Evolutionary conservation across 2,113 vertebrate species (phyloP).

Genomic region (Phrynocephalus versicolor): DNA sequence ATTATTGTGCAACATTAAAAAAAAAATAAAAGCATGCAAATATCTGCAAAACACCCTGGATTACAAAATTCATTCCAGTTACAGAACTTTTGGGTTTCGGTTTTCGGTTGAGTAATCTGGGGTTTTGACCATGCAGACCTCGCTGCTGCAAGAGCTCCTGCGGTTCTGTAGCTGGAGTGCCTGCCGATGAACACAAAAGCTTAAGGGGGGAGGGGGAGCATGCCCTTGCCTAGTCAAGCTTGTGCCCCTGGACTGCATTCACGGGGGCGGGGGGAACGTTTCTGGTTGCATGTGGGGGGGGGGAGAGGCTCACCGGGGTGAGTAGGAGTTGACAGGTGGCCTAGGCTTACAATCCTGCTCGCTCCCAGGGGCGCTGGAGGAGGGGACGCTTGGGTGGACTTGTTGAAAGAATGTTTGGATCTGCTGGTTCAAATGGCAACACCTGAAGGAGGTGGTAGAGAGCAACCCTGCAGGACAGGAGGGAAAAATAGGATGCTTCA

Average conservation of each 20-base stretch:
- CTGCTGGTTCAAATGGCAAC: constrained; percentile 72
- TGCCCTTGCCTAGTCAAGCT: background rate
- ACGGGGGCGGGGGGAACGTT: background rate
- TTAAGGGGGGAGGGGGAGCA: background rate
- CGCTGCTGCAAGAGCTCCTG: background rate
- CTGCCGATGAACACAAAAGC: background rate
- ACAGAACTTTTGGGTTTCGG: constrained; percentile 1
- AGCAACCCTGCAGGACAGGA: constrained; percentile 73
- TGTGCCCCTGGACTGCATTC: background rate
- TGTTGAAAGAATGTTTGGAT: constrained; percentile 67
- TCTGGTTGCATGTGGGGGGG: constrained; percentile 4
- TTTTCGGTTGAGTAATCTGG: background rate
- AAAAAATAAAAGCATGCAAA: constrained; percentile 22
- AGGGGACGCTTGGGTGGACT: constrained; percentile 64
- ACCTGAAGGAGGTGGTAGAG: constrained; percentile 60
- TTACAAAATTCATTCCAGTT: background rate
- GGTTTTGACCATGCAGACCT: background rate
- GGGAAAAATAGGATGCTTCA: constrained; percentile 60
- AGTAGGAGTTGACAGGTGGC: constrained; percentile 64
- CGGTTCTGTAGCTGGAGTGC: background rate
- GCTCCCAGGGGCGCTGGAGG: constrained; percentile 56
- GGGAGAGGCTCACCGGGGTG: constrained; percentile 67
- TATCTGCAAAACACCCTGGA: background rate
- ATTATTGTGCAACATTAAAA: background rate
- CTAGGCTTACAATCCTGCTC: constrained; percentile 62